A percentile compares a stretch with the other conserved stretches of the same genome.
Conservation (phyloP, 2,888 invertebrate species). For the Tachystola acroxantha region DNA sequence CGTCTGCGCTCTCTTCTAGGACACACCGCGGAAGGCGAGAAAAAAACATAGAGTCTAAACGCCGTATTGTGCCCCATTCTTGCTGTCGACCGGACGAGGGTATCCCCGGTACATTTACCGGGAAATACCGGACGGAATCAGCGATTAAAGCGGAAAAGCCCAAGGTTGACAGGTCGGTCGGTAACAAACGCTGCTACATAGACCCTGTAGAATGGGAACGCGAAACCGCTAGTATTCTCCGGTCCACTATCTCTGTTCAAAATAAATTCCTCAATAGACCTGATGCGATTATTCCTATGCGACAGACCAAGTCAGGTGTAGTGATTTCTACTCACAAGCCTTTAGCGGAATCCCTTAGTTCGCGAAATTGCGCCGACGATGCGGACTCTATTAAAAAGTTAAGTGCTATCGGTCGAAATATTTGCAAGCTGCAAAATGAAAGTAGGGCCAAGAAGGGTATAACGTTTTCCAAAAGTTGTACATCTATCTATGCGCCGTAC, state of each 20-base stretch:
- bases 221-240: constrained; percentile 75
- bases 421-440: constrained; percentile 58
- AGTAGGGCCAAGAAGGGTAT: constrained; percentile 50
- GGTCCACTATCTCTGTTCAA: constrained; percentile 66
- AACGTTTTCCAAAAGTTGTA: constrained; percentile 60
- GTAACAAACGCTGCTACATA: constrained; percentile 75
- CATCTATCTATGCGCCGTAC: constrained; percentile 60
- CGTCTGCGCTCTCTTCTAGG: constrained; percentile 70
- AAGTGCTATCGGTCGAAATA: constrained; percentile 64
- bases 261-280: constrained; percentile 48
- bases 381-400: constrained; percentile 58
- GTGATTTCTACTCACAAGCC: constrained; percentile 29
- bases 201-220: constrained; percentile 75
- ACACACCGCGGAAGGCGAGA: constrained; percentile 64
- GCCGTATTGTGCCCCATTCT: constrained; percentile 59
- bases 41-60: constrained; percentile 62
- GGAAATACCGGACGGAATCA: constrained; percentile 66
- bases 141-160: constrained; percentile 56
- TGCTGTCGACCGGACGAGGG: constrained; percentile 58
- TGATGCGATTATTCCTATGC: constrained; percentile 38
- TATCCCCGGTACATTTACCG: constrained; percentile 30
- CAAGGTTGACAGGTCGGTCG: constrained; percentile 66
- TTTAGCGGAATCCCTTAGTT: constrained; percentile 35
- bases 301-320: constrained; percentile 54
- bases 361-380: constrained; percentile 41